Evolutionary conservation across 2,888 invertebrate genomes (phyloP).

Genomic region (Sinotaia quadrata): DNA sequence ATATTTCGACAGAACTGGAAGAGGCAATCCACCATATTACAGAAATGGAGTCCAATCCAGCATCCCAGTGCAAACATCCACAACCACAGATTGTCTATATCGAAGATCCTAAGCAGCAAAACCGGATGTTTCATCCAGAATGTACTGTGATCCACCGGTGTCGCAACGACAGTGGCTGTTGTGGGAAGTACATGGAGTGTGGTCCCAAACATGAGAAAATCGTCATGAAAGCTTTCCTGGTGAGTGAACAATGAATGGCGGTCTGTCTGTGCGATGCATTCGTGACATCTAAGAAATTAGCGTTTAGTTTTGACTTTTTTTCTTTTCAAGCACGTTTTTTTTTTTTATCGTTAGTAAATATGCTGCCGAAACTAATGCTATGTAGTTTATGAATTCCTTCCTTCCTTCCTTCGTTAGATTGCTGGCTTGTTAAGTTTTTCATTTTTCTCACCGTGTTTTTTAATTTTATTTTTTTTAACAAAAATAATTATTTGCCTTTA

Average conservation of each 20-base stretch:
- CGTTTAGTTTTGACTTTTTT: too few relatives aligned
- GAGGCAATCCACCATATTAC: constrained; percentile 48
- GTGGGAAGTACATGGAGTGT: constrained; percentile 80
- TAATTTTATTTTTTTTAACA: too few relatives aligned
- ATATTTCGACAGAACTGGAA: constrained; percentile 39
- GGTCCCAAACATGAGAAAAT: constrained; percentile 82
- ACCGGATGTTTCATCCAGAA: constrained; percentile 85
- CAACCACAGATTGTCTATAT: constrained; percentile 84
- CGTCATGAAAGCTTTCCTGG: constrained; percentile 85
- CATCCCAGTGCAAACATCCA: constrained; percentile 78
- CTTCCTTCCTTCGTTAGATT: too few relatives aligned
- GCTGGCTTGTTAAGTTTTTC: too few relatives aligned
- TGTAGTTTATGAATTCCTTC: too few relatives aligned
- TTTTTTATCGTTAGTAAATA: too few relatives aligned
- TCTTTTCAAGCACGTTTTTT: too few relatives aligned
- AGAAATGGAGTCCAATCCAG: constrained; percentile 48
- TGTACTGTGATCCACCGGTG: constrained; percentile 90
- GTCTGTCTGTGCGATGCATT: too few relatives aligned
- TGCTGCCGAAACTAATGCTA: too few relatives aligned
- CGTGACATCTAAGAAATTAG: too few relatives aligned
- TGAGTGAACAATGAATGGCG: constrained; percentile 76
- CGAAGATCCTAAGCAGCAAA: constrained; percentile 79
- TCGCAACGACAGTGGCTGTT: constrained; percentile 90
- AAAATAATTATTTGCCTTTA: too few relatives aligned
- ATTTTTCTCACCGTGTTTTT: too few relatives aligned